Percentiles rank a stretch among this genome's conserved stretches.
Conservation (phyloP, 2,797 vertebrate species). For the Oryzias sinensis region DNA sequence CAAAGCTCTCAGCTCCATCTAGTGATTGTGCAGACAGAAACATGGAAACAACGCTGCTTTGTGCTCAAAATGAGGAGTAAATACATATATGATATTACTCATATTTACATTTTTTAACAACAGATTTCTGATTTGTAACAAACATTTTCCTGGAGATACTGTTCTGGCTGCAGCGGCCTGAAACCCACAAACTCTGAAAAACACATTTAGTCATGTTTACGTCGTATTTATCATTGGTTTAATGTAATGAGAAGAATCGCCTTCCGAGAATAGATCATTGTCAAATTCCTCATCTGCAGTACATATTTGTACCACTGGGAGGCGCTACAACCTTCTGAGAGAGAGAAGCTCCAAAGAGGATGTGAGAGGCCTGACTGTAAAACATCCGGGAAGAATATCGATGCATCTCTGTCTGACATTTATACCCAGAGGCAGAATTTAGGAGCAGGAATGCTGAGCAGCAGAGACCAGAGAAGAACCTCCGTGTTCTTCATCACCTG, state of each 20-base stretch:
- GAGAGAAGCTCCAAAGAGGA: conserved; percentile 6
- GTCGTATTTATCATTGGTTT: no score
- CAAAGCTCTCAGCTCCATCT: conserved; percentile 62
- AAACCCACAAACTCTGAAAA: no score
- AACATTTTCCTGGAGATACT: no score
- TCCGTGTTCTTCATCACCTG: conserved; percentile 22
- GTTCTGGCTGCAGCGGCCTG: no score
- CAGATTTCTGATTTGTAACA: no score
- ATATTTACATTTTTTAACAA: no score
- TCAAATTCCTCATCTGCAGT: conserved; percentile 32
- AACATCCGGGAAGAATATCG: conserved; percentile 24
- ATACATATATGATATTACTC: no score
- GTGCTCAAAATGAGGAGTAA: no score
- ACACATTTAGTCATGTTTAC: no score
- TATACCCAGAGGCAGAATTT: conserved; percentile 14
- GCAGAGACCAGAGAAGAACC: conserved; percentile 10
- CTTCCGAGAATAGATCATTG: not conserved
- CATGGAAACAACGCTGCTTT: not conserved
- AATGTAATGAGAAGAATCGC: not conserved
- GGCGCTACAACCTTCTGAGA: conserved; percentile 54
- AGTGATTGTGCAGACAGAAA: conserved; percentile 48
- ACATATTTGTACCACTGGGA: conserved; percentile 48
- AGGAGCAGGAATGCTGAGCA: conserved; percentile 21
- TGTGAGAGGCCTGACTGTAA: conserved; percentile 18
- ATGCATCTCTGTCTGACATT: conserved; percentile 27